A percentile compares a stretch with the other conserved stretches of the same genome.
phyloP scores from a whole-genome alignment of 2,113 vertebrate genomes.

The Corydoras maculifer region DNA sequence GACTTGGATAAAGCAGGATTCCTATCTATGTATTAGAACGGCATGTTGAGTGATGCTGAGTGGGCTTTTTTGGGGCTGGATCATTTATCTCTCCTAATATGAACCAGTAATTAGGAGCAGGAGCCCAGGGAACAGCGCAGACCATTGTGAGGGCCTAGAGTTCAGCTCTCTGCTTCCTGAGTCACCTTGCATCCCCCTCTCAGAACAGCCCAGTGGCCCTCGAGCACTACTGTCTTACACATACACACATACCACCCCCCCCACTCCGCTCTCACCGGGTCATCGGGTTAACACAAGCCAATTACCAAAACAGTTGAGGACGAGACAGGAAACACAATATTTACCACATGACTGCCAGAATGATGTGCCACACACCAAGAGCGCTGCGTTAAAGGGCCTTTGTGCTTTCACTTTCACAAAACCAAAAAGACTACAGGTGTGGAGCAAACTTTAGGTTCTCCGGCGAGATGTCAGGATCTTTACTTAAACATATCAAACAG shows the following conservation, averaged over 20 bases:
- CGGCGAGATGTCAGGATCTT: too few species aligned
- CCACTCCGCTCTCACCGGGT: slow-evolving; percentile 53
- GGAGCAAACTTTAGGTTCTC: too few species aligned
- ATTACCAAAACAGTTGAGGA: slow-evolving; percentile 73
- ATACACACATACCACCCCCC: slow-evolving; percentile 27
- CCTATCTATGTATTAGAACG: too few species aligned
- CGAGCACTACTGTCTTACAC: not conserved
- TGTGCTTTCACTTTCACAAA: slow-evolving; percentile 40
- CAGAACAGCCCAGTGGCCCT: not conserved
- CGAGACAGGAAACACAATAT: slow-evolving; percentile 72
- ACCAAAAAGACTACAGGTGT: too few species aligned
- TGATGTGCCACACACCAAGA: slow-evolving; percentile 56
- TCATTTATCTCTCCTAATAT: slow-evolving; percentile 44
- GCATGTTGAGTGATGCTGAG: too few species aligned
- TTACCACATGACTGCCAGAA: slow-evolving; percentile 67
- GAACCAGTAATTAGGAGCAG: slow-evolving; percentile 27
- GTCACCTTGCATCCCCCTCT: slow-evolving; percentile 16
- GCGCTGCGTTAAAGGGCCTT: slow-evolving; percentile 38
- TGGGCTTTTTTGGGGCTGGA: not conserved
- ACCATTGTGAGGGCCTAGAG: slow-evolving; percentile 35
- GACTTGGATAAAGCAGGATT: too few species aligned
- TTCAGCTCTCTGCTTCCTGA: slow-evolving; percentile 33
- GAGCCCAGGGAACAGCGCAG: slow-evolving; percentile 27
- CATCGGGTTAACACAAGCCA: slow-evolving; percentile 73
- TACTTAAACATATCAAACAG: too few species aligned